Evolutionary conservation across 2,113 vertebrate species (phyloP).

Genomic region (Burhinus bistriatus): DNA sequence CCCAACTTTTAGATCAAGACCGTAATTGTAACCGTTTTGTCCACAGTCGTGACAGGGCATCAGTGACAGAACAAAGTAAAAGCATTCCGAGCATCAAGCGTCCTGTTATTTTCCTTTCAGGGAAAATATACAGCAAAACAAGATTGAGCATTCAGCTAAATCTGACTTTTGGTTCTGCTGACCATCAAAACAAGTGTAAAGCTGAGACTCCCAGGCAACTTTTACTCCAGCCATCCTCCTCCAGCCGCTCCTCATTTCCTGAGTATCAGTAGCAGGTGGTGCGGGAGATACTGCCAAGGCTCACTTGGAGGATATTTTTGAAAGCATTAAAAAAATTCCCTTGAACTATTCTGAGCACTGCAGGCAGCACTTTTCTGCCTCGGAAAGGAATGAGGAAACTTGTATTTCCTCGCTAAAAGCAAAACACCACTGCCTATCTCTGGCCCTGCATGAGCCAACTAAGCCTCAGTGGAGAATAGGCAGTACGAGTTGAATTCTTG

Average conservation of each 20-base stretch:
- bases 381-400: not conserved
- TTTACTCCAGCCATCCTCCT: not conserved
- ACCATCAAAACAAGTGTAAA: not conserved
- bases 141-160: not conserved
- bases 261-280: not conserved
- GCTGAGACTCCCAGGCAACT: not conserved
- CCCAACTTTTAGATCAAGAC: not conserved
- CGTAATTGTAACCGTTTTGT: not conserved
- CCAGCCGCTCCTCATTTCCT: not conserved
- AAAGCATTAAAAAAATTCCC: constrained; percentile 16
- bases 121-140: not conserved
- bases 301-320: not conserved
- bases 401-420: not conserved
- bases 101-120: not conserved
- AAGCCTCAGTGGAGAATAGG: not conserved
- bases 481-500: not conserved
- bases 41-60: not conserved
- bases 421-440: not conserved
- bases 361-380: constrained; percentile 6
- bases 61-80: not conserved
- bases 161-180: not conserved
- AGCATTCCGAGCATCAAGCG: not conserved
- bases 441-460: not conserved
- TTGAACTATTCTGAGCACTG: not conserved
- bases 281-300: not conserved